Conservation (phyloP, 2,797 vertebrate genomes). For the Onychomys arenicola region DNA sequence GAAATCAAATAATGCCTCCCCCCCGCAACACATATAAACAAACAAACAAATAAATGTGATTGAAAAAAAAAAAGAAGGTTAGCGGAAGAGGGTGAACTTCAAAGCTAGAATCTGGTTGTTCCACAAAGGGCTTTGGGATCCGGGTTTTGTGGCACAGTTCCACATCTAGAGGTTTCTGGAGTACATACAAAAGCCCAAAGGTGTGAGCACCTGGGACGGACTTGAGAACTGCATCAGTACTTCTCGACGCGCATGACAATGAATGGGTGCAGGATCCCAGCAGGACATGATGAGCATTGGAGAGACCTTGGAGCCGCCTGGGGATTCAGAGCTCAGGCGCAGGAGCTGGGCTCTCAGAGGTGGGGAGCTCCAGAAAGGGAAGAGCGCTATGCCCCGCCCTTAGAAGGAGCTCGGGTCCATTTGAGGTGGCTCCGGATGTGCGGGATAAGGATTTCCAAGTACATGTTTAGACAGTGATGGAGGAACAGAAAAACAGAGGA, state of each 20-base stretch:
- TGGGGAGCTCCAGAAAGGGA: no score
- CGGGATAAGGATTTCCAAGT: not conserved
- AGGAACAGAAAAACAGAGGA: not conserved
- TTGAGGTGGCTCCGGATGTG: no score
- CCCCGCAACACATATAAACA: not conserved
- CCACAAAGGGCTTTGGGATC: not conserved
- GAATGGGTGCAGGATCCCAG: not conserved
- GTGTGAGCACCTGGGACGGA: not conserved
- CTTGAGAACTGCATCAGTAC: not conserved
- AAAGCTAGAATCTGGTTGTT: not conserved
- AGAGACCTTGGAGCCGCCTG: not conserved
- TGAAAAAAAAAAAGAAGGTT: not conserved
- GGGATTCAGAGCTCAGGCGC: not conserved
- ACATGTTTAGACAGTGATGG: not conserved
- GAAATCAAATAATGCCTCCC: not conserved
- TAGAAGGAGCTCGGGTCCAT: not conserved
- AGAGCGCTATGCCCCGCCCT: fast-evolving
- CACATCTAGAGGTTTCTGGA: not conserved
- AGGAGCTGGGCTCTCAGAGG: not conserved
- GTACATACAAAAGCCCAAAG: not conserved
- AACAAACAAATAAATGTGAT: not conserved
- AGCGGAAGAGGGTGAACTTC: not conserved
- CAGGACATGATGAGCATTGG: fast-evolving
- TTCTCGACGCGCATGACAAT: not conserved
- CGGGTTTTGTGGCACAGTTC: not conserved